A percentile compares a stretch with the other conserved stretches of the same genome.
Conservation (phyloP, 2,113 vertebrate genomes). For the Embiotoca jacksoni region DNA sequence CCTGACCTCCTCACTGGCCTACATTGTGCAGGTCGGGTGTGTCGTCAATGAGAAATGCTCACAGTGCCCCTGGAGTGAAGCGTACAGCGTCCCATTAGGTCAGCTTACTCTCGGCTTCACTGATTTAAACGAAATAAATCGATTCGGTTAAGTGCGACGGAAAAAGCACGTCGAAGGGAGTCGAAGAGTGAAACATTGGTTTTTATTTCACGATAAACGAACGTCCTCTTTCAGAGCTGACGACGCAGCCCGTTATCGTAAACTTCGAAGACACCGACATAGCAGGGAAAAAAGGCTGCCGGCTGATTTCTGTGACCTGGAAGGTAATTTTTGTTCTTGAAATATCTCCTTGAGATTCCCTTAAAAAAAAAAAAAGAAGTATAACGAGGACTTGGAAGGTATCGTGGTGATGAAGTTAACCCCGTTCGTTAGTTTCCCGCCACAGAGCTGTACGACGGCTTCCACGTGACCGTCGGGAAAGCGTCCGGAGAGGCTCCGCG, state of each 20-base stretch:
- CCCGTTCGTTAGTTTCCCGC: constrained; percentile 50
- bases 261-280: constrained; percentile 4
- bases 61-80: constrained; percentile 68
- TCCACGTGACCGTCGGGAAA: constrained; percentile 69
- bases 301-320: constrained; percentile 56
- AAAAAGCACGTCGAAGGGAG: background rate
- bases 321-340: constrained; percentile 31
- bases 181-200: background rate
- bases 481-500: constrained; percentile 57
- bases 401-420: background rate
- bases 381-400: background rate
- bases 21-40: constrained; percentile 74
- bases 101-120: background rate
- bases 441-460: constrained; percentile 42
- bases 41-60: constrained; percentile 25
- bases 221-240: constrained; percentile 69
- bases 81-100: constrained; percentile 73
- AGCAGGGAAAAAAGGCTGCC: background rate
- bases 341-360: too few relatives aligned
- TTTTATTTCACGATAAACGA: background rate
- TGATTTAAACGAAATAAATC: background rate
- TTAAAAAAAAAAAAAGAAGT: too few relatives aligned
- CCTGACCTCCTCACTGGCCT: constrained; percentile 64
- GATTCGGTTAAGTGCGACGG: too few relatives aligned
- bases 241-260: constrained; percentile 50